Percentiles rank a stretch among this genome's conserved stretches.
Conservation (phyloP, 2,113 vertebrate species). For the Gopherus flavomarginatus region DNA sequence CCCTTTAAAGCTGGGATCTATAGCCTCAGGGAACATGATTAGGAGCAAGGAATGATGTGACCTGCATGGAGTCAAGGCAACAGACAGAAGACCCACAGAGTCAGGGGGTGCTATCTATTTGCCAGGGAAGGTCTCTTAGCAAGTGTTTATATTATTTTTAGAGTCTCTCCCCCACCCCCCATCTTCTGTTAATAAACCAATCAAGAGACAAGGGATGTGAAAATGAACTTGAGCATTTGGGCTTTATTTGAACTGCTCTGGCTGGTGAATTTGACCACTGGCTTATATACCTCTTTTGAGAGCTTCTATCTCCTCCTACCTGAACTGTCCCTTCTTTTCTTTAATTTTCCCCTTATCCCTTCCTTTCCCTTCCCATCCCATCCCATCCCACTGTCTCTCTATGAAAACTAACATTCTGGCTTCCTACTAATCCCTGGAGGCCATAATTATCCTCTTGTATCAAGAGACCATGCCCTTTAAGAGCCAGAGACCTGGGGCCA, state of each 20-base stretch:
- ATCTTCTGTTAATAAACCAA: neutral
- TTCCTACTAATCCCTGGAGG: neutral
- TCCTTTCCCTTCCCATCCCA: neutral
- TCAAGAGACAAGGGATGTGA: neutral
- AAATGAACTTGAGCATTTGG: neutral
- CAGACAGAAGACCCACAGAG: neutral
- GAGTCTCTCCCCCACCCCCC: neutral
- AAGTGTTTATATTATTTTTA: neutral
- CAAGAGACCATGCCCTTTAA: neutral
- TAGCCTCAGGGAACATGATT: accelerated
- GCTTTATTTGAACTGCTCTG: neutral
- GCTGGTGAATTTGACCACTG: accelerated
- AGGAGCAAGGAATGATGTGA: accelerated
- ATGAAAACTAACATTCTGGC: neutral
- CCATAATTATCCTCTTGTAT: neutral
- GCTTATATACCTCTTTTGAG: neutral
- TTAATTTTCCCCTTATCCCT: constrained; percentile 12
- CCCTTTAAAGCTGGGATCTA: accelerated
- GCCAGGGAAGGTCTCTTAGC: neutral
- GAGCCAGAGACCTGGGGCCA: neutral
- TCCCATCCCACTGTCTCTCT: neutral
- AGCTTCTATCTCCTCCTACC: neutral
- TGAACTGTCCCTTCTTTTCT: neutral
- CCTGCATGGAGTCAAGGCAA: accelerated
- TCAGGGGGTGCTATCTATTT: neutral